Evolutionary conservation across 2,888 invertebrate genomes (phyloP), one percentile per base, ranked within the genome.

Genomic region (Abrostola triplasia): DNA sequence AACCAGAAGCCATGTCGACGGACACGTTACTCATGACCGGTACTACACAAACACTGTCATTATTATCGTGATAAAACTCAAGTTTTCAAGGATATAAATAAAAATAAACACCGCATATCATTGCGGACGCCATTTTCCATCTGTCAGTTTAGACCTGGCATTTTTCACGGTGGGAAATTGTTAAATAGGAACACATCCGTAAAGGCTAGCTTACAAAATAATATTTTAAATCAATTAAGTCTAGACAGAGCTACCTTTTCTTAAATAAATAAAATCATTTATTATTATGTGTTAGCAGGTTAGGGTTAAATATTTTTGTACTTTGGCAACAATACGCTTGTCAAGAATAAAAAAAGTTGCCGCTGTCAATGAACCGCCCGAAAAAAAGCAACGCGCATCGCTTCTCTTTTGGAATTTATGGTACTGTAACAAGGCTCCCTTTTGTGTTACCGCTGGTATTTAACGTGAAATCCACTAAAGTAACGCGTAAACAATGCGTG

Each of bases 401-500:
- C 93, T 94, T 94, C 94, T 93, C 94, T 94, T 93, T 93, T 94
- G 94, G 94, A 93, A 94, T 94, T 94, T 94, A 94, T 94, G 92
- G 91, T 91, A 89, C 90, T 84, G 94, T 92, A 93, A 94, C 94
- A 94, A 94, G 94, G 94, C 93, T 94, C 88, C 85, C 92, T 94
- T 92, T 94, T 93, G 93, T 94, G 87, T 92, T 92, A 90, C 89
- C 86, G 73, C 67, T 74, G 65, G 73, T 76, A 84, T 85, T 87
- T 86, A 85, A 83, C 88, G 86, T 85, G 86, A 90, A 92, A 90
- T 88, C 88, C 83, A 84, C 82, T 84, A 84, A 84, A 84, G 75
- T 87, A 90, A 85, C 85, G 85, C 87, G 92, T 93, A 92, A 93
- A 94, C 93, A 93, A 91, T 88, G 88, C 84, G 82, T 67, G 84